phyloP scores from a whole-genome alignment of 2,888 invertebrate genomes.

The Melanophora roralis region DNA sequence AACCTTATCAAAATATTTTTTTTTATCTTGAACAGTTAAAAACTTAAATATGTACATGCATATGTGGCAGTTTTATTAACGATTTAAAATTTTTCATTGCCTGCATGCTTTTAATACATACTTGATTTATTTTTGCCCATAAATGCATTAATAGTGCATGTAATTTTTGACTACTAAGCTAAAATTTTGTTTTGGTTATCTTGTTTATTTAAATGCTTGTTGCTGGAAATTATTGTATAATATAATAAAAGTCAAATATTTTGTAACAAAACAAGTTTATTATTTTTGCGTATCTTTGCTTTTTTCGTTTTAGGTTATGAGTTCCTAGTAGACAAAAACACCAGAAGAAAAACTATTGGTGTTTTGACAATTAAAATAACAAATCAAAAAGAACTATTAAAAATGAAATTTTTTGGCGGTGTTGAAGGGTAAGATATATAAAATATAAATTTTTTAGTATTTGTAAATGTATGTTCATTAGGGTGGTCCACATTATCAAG shows the following conservation, averaged over 20 bases:
- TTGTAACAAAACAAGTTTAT: background rate
- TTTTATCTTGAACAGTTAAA: no score
- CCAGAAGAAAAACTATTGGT: no score
- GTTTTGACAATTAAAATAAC: constrained; percentile 12
- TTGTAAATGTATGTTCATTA: no score
- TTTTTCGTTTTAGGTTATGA: constrained; percentile 50
- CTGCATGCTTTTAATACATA: constrained; percentile 21
- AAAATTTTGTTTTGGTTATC: background rate
- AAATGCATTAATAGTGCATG: background rate
- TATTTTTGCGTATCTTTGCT: background rate
- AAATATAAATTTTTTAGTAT: no score
- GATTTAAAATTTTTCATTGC: no score
- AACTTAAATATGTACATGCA: no score
- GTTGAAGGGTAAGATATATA: constrained; percentile 71
- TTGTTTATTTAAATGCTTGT: background rate
- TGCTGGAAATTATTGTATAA: no score
- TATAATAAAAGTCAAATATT: no score
- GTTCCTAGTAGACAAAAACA: constrained; percentile 28
- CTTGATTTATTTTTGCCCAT: background rate
- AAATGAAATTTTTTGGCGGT: constrained; percentile 73
- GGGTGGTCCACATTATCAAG: no score
- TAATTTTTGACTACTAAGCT: background rate
- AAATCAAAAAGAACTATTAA: background rate
- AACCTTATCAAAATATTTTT: no score
- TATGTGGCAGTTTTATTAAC: no score